Evolutionary conservation across 2,888 invertebrate genomes (phyloP).

Genomic region (Habroteleia sp.): DNA sequence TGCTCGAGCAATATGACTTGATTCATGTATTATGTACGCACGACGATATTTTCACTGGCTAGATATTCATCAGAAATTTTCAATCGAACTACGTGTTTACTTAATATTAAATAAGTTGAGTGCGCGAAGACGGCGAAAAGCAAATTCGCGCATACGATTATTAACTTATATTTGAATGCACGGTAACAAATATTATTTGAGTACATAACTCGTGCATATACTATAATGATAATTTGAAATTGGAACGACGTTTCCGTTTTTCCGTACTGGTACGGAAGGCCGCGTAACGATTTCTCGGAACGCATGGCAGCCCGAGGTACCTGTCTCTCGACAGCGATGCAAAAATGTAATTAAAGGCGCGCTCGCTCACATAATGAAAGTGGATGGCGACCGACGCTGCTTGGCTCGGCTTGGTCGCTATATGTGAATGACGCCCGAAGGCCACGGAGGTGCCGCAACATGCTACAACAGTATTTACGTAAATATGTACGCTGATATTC

Average conservation of each 20-base stretch:
- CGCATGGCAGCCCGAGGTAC: constrained; percentile 65
- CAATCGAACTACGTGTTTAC: constrained; percentile 10
- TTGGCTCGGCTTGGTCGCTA: constrained; percentile 67
- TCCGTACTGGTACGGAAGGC: constrained; percentile 65
- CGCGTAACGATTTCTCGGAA: constrained; percentile 66
- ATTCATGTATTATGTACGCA: neutral
- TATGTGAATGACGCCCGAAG: constrained; percentile 79
- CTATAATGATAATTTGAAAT: constrained; percentile 64
- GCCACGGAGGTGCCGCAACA: constrained; percentile 75
- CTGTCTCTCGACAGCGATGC: constrained; percentile 69
- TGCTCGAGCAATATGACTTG: neutral
- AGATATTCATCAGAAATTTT: constrained; percentile 18
- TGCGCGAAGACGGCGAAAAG: neutral
- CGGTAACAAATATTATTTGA: constrained; percentile 45
- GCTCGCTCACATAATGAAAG: constrained; percentile 74
- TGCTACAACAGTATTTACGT: constrained; percentile 68
- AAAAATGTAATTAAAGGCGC: constrained; percentile 78
- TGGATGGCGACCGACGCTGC: constrained; percentile 73
- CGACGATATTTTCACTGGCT: neutral
- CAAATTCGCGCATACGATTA: constrained; percentile 4
- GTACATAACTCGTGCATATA: constrained; percentile 54
- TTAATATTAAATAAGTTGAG: neutral
- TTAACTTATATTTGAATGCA: constrained; percentile 5
- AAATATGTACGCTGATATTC: constrained; percentile 63
- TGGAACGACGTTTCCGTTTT: constrained; percentile 67